Evolutionary conservation across 2,888 invertebrate genomes (phyloP).

Genomic region (Zootermopsis nevadensis): DNA sequence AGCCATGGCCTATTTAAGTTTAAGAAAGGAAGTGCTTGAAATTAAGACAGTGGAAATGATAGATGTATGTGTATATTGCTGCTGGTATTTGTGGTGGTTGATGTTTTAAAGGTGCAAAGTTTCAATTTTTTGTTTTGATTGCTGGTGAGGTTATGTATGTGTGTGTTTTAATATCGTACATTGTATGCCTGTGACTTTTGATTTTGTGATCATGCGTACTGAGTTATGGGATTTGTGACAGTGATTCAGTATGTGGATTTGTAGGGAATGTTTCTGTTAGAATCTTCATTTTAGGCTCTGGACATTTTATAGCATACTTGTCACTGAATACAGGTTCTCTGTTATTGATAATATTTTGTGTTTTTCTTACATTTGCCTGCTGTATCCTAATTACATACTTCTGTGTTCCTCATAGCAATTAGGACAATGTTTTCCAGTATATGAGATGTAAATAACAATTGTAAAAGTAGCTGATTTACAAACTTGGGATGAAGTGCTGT

Average conservation of each 20-base stretch:
- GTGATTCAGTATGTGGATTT: neutral
- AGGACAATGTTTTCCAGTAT: too few relatives aligned
- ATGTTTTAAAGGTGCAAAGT: neutral
- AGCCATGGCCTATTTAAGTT: too few relatives aligned
- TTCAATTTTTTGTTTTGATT: neutral
- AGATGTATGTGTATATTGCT: neutral
- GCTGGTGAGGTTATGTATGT: neutral
- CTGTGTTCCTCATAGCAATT: too few relatives aligned
- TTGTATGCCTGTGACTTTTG: constrained; percentile 5
- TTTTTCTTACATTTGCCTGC: neutral
- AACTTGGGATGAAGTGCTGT: too few relatives aligned
- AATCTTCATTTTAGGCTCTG: neutral
- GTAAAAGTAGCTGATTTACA: too few relatives aligned
- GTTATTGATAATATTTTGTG: neutral
- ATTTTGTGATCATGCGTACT: neutral
- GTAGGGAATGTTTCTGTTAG: neutral
- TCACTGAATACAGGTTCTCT: constrained; percentile 12
- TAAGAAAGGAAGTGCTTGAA: too few relatives aligned
- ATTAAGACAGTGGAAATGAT: neutral
- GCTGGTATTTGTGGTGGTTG: constrained; percentile 15
- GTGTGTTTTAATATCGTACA: neutral
- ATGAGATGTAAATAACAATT: too few relatives aligned
- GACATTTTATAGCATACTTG: constrained; percentile 1
- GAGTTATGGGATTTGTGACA: neutral
- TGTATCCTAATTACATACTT: too few relatives aligned